phyloP scores from a whole-genome alignment of 2,888 invertebrate genomes.

The Melipona bicolor region DNA sequence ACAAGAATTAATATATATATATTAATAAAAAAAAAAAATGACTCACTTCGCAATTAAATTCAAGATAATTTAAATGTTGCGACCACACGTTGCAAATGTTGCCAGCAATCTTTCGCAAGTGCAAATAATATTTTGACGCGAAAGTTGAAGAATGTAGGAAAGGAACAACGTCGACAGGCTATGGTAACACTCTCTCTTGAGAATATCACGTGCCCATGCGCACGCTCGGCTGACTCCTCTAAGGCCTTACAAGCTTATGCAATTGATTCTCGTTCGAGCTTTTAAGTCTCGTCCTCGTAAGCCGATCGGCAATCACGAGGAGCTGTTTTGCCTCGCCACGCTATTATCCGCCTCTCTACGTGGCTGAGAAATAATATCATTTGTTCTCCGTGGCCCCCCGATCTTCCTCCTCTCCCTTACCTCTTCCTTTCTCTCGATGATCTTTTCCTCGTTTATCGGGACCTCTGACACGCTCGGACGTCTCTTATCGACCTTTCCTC shows the following conservation, averaged over 20 bases:
- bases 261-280: slow-evolving; percentile 67
- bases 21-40: neutral
- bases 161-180: neutral
- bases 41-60: neutral
- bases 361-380: slow-evolving; percentile 42
- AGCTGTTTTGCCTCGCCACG: slow-evolving; percentile 57
- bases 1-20: too few species aligned
- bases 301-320: slow-evolving; percentile 65
- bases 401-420: neutral
- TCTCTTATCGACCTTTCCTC: neutral
- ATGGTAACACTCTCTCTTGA: slow-evolving; percentile 16
- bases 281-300: slow-evolving; percentile 66
- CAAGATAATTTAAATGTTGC: neutral
- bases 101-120: neutral
- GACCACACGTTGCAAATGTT: too few species aligned
- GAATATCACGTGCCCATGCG: slow-evolving; percentile 52
- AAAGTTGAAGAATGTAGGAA: too few species aligned
- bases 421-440: too few species aligned
- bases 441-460: neutral
- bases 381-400: slow-evolving; percentile 21
- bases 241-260: slow-evolving; percentile 65
- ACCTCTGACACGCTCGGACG: neutral
- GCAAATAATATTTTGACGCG: neutral
- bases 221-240: slow-evolving; percentile 60
- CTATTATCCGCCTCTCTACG: slow-evolving; percentile 51